phyloP scores from a whole-genome alignment of 2,113 vertebrate species.

The Meriones unguiculatus region DNA sequence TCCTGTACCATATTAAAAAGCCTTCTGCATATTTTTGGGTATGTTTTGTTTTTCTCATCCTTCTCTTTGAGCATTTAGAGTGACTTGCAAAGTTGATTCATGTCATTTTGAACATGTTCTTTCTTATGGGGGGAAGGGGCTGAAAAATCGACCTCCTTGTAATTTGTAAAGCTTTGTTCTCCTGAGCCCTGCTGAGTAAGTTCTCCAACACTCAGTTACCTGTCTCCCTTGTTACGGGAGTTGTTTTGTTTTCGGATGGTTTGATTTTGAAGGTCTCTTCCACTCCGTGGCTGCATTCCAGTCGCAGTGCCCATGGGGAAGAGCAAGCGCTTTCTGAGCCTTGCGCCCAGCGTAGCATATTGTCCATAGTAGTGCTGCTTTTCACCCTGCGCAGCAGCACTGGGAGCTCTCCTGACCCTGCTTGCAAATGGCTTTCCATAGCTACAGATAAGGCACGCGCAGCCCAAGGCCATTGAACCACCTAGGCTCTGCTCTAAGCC shows the following conservation, averaged over 20 bases:
- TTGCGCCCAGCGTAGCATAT: too few relatives aligned
- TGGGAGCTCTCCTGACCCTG: too few relatives aligned
- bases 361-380: fast-evolving
- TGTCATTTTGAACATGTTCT: slow-evolving; percentile 3
- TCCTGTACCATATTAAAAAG: neutral
- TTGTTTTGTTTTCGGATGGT: neutral
- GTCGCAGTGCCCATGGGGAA: neutral
- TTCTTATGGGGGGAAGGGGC: neutral
- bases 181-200: neutral
- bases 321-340: neutral
- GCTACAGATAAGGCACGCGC: neutral
- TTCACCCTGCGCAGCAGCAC: neutral
- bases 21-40: neutral
- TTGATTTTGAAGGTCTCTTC: neutral
- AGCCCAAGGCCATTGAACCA: neutral
- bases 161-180: slow-evolving; percentile 23
- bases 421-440: neutral
- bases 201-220: neutral
- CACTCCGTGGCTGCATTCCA: neutral
- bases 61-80: neutral
- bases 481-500: fast-evolving
- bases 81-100: neutral
- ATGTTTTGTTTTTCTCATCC: neutral
- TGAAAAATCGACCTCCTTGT: neutral
- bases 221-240: neutral